Evolutionary conservation across 2,113 vertebrate species (phyloP), one percentile per base, ranked within the genome.

Genomic region (Tonatia bakeri): DNA sequence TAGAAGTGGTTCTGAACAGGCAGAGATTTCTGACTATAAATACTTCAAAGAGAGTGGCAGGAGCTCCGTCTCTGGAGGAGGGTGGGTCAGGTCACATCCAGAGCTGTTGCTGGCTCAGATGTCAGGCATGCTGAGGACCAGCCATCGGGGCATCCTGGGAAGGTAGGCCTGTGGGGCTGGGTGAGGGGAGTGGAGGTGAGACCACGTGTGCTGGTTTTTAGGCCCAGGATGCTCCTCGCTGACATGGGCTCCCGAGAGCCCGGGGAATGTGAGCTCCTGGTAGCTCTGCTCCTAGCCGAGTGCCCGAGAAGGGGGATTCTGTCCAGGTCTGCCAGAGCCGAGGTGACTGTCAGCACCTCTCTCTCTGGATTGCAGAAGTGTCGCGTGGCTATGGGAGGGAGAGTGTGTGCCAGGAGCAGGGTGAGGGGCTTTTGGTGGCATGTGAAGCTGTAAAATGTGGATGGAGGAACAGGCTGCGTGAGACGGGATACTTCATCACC

Each of bases 141-240:
- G 24, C 5, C 1, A 36, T 0, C 0, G 28, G 65, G 12, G 33
- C 19, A 17, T 15, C 13, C 24, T 56, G 50, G 72, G 9, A n/a
- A 5, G 28, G 14, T 5, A 20, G 33, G 45, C 5, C 24, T 1
- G 28, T 0, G 6, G 76, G 1, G 9, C 77, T 79, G 9, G 65
- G 50, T 0, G 0, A 24, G 17, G 9, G 3, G 12, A n/a, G 38
- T 4, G 14, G 4, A 16, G 8, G 33, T 1, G 26, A 40, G 24
- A 43, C 6, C 33, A 1, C 11, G 6, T 0, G 24, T 12, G 43
- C 47, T 26, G 47, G 17, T 5, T 8, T 38, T 80, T 4, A 16
- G 14, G 19, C 19, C 26, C 38, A 26, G 33, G n/a, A 4, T 3
- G 5, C 28, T 24, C 8, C 70, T 59, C 0, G 1, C 14, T 43